Percentiles rank a stretch among this genome's conserved stretches.
Conservation (phyloP, 2,888 invertebrate species). For the Campoletis raptor region DNA sequence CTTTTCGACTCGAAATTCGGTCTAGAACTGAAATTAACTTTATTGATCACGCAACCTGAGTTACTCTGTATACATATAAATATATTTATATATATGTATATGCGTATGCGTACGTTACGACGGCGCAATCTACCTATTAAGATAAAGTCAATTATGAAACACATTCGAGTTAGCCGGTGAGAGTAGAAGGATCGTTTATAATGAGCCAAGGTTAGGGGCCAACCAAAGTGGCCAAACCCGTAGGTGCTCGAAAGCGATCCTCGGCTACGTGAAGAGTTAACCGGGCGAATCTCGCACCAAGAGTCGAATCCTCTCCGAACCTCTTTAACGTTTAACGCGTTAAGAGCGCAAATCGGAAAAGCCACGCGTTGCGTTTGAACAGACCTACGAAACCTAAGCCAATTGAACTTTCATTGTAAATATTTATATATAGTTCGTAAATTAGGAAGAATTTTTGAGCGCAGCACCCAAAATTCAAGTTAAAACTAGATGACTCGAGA, state of each 20-base stretch:
- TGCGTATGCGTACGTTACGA: constrained; percentile 68
- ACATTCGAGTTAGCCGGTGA: constrained; percentile 63
- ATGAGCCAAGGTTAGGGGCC: constrained; percentile 34
- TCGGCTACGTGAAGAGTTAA: constrained; percentile 18
- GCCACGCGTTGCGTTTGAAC: constrained; percentile 56
- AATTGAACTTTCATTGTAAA: constrained; percentile 76
- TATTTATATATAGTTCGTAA: constrained; percentile 70
- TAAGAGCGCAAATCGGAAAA: constrained; percentile 40
- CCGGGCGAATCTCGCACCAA: constrained; percentile 60
- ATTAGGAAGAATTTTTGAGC: constrained; percentile 72
- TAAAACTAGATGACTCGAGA: constrained; percentile 51
- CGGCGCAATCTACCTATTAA: constrained; percentile 77
- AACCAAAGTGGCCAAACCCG: constrained; percentile 38
- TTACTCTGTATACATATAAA: neutral
- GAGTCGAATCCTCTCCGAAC: constrained; percentile 72
- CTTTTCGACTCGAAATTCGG: neutral
- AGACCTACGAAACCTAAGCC: constrained; percentile 61
- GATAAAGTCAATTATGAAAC: constrained; percentile 81
- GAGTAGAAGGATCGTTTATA: constrained; percentile 35
- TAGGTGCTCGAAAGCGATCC: constrained; percentile 12
- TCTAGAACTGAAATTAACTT: neutral
- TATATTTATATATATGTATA: constrained; percentile 23
- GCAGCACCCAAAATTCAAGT: constrained; percentile 73
- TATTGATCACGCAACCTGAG: neutral
- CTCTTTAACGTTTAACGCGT: constrained; percentile 41